Evolutionary conservation across 2,888 invertebrate genomes (phyloP).

Genomic region (Toxonevra muliebris): DNA sequence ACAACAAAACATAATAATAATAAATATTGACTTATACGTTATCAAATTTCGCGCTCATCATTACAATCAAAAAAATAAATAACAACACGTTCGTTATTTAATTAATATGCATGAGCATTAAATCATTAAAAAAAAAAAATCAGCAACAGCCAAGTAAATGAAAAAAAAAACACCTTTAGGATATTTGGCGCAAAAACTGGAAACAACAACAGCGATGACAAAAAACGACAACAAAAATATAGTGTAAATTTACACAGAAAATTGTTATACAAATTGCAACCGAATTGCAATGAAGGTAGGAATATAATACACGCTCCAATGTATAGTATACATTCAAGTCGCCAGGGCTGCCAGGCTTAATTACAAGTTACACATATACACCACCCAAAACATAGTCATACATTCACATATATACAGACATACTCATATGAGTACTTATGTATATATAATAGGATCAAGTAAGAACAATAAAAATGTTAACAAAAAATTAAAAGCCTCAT

Average conservation of each 20-base stretch:
- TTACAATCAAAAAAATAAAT: too few species aligned
- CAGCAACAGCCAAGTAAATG: too few species aligned
- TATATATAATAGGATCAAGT: conserved; percentile 4
- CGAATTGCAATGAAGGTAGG: conserved; percentile 24
- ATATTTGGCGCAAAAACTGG: too few species aligned
- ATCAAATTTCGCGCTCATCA: too few species aligned
- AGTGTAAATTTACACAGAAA: conserved; percentile 29
- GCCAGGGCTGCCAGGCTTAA: conserved; percentile 18
- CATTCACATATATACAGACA: conserved; percentile 17
- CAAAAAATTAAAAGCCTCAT: not conserved
- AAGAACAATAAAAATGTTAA: conserved; percentile 20
- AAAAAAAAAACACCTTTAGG: not conserved
- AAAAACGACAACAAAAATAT: conserved; percentile 14
- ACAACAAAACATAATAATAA: too few species aligned
- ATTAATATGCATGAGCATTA: too few species aligned
- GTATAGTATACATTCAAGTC: not conserved
- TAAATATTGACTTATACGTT: too few species aligned
- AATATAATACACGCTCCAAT: not conserved
- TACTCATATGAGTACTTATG: not conserved
- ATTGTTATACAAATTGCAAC: conserved; percentile 36
- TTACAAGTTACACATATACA: conserved; percentile 26
- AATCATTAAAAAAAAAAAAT: too few species aligned
- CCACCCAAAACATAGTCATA: conserved; percentile 17
- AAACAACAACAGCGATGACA: conserved; percentile 9
- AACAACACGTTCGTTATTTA: too few species aligned